phyloP scores from a whole-genome alignment of 2,888 invertebrate genomes.

The Eurois occulta region DNA sequence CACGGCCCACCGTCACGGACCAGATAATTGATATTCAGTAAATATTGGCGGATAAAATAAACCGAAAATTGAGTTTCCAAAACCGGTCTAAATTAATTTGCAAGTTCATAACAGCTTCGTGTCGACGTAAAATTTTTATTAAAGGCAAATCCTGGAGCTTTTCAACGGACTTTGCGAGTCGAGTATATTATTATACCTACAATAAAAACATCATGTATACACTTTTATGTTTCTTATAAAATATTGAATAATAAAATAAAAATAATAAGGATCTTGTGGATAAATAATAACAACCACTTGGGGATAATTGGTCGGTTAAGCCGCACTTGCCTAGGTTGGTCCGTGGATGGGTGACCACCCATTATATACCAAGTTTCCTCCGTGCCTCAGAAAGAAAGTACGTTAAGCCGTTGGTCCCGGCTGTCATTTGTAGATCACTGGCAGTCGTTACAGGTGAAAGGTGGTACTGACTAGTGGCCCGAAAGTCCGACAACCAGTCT shows the following conservation, averaged over 20 bases:
- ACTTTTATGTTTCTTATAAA: slow-evolving; percentile 27
- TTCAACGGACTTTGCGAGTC: slow-evolving; percentile 67
- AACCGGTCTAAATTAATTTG: slow-evolving; percentile 89
- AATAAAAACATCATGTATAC: slow-evolving; percentile 38
- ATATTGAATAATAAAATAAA: neutral
- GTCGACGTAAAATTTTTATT: slow-evolving; percentile 85
- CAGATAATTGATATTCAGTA: slow-evolving; percentile 89
- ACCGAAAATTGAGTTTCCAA: slow-evolving; percentile 89
- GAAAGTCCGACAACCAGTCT: too few relatives aligned
- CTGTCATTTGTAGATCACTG: too few relatives aligned
- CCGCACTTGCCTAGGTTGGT: too few relatives aligned
- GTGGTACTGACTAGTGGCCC: too few relatives aligned
- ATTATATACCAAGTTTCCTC: too few relatives aligned
- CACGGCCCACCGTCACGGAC: slow-evolving; percentile 67
- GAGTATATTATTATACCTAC: slow-evolving; percentile 67
- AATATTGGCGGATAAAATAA: slow-evolving; percentile 89
- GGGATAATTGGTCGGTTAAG: too few relatives aligned
- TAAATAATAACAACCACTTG: too few relatives aligned
- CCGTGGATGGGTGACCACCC: too few relatives aligned
- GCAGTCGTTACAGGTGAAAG: too few relatives aligned
- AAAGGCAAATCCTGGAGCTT: slow-evolving; percentile 81
- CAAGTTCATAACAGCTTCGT: slow-evolving; percentile 87
- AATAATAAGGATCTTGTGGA: too few relatives aligned
- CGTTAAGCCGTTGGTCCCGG: too few relatives aligned
- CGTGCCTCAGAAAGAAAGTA: too few relatives aligned